Evolutionary conservation across 1,140 invertebrate species (phyloP).

Genomic region (Periplaneta americana): DNA sequence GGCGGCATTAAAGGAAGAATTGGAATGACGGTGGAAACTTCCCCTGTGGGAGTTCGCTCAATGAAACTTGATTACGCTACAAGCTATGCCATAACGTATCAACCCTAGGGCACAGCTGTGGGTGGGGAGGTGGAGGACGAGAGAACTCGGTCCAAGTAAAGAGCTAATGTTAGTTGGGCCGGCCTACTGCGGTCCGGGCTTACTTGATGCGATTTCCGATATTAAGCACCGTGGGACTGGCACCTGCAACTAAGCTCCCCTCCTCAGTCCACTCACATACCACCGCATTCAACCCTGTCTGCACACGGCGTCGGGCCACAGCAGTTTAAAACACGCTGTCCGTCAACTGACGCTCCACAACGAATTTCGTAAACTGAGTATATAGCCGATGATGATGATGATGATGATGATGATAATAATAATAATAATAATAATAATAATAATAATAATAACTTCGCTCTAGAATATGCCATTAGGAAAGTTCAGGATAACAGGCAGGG

Average conservation of each 20-base stretch:
- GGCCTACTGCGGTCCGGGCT: neutral
- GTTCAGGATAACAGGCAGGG: too few species aligned
- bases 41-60: neutral
- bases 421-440: too few species aligned
- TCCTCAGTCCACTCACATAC: neutral
- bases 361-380: too few species aligned
- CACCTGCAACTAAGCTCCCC: neutral
- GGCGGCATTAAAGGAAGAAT: neutral
- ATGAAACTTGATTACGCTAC: neutral
- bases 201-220: neutral
- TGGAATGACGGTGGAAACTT: neutral
- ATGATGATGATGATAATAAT: too few species aligned
- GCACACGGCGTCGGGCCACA: neutral
- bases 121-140: too few species aligned
- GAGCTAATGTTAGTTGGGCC: neutral
- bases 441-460: too few species aligned
- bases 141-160: neutral
- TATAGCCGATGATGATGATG: too few species aligned
- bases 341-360: too few species aligned
- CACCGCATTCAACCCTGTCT: neutral
- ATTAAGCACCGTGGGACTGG: neutral
- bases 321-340: too few species aligned
- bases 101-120: neutral
- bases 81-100: neutral
- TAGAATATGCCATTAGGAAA: too few species aligned